These are phyloP conservation scores for Bubalus kerabau DNA, from an alignment of 2,113 vertebrate species.

Conservation along the genomic window DNA sequence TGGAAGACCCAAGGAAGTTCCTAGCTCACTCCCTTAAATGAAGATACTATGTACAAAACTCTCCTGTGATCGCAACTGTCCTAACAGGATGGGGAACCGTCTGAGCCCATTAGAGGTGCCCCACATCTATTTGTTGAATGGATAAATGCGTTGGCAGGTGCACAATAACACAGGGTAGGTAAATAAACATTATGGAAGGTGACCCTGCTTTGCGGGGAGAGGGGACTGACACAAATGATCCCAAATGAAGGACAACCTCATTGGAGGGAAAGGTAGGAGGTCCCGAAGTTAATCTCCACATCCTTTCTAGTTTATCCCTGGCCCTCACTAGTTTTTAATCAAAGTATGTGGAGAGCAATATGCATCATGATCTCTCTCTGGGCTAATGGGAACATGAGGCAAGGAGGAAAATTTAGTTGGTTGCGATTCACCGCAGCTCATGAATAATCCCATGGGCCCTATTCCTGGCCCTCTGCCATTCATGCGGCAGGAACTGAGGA, in stretches of 20 bases:
- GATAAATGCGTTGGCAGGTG: background rate
- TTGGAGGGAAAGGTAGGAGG: background rate
- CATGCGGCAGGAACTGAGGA: background rate
- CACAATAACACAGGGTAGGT: background rate
- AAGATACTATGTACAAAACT: background rate
- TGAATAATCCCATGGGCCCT: slow-evolving; percentile 40
- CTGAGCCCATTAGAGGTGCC: background rate
- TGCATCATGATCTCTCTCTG: background rate
- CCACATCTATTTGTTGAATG: background rate
- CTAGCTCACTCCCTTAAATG: background rate
- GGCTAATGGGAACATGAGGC: background rate
- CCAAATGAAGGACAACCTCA: background rate
- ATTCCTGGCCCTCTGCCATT: slow-evolving; percentile 52
- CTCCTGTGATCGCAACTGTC: background rate
- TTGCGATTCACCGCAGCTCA: background rate
- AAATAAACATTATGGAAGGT: background rate
- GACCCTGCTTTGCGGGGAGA: background rate
- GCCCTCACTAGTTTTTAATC: background rate
- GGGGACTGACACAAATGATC: background rate
- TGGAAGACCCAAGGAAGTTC: background rate
- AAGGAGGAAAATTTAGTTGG: background rate
- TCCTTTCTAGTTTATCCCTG: background rate
- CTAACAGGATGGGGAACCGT: background rate
- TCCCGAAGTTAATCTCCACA: background rate
- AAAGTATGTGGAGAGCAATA: slow-evolving; percentile 24